These are phyloP conservation scores for Dasyurus viverrinus DNA, from an alignment of 2,113 vertebrate species.

Conservation along the genomic window DNA sequence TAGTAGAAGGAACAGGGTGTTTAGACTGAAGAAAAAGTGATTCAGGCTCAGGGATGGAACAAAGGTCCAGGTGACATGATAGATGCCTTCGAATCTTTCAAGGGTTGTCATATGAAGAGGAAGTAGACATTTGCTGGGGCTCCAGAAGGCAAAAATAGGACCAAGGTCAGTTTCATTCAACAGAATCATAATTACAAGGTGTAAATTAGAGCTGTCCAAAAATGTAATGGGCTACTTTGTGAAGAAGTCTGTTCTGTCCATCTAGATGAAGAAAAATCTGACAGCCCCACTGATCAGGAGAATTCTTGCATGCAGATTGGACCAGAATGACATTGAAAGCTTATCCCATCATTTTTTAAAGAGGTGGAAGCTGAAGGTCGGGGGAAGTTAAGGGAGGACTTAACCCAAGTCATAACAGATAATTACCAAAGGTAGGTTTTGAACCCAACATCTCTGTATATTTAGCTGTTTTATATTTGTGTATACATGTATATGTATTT, in stretches of 20 bases:
- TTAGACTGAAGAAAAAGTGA: not conserved
- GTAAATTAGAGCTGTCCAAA: not conserved
- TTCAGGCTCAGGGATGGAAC: not conserved
- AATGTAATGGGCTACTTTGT: not conserved
- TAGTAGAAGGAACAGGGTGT: not conserved
- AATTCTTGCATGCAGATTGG: not conserved
- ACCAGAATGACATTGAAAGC: not conserved
- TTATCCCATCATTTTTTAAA: not conserved
- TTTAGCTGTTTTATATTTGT: not conserved
- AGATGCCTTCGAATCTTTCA: not conserved
- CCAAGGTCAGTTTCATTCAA: not conserved
- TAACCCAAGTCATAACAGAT: not conserved
- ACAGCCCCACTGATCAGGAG: not conserved
- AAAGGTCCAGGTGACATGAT: not conserved
- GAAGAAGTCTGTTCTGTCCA: not conserved
- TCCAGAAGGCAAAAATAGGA: not conserved
- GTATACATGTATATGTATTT: not conserved
- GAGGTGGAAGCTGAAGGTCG: not conserved
- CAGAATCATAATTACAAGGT: not conserved
- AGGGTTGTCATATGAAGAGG: not conserved
- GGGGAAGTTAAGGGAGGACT: not conserved
- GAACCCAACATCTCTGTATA: not conserved
- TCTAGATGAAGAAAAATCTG: not conserved
- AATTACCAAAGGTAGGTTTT: not conserved
- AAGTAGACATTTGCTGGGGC: not conserved